phyloP scores from a whole-genome alignment of 2,888 invertebrate species.

The Hemithea aestivaria region DNA sequence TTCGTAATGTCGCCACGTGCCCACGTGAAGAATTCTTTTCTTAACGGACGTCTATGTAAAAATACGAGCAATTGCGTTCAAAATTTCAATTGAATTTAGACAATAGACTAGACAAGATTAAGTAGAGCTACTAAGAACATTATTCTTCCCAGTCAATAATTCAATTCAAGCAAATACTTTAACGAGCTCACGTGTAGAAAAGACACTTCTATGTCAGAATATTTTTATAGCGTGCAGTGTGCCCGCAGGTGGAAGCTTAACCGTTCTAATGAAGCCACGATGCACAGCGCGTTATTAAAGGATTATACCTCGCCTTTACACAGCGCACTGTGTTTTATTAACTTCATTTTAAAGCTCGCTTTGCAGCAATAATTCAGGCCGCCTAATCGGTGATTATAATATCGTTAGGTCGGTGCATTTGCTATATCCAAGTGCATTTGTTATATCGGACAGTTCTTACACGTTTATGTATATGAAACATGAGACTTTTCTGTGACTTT shows the following conservation, averaged over 20 bases:
- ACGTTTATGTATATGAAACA: too few species aligned
- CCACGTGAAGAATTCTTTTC: too few species aligned
- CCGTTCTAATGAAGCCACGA: constrained; percentile 49
- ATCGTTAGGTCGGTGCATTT: constrained; percentile 8
- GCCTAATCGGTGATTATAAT: constrained; percentile 16
- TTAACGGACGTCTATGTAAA: too few species aligned
- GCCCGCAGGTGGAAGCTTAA: constrained; percentile 25
- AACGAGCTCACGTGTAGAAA: not conserved
- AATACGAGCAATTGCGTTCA: too few species aligned
- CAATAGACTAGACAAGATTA: too few species aligned
- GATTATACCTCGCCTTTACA: constrained; percentile 51
- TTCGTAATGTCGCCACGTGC: too few species aligned
- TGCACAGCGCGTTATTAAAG: constrained; percentile 54
- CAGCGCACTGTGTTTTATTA: constrained; percentile 49
- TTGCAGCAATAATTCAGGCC: constrained; percentile 20
- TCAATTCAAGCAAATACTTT: too few species aligned
- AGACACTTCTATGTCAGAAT: constrained; percentile 2
- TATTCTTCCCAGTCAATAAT: too few species aligned
- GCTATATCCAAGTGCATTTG: constrained; percentile 3
- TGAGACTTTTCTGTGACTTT: too few species aligned
- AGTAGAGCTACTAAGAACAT: too few species aligned
- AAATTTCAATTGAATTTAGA: too few species aligned
- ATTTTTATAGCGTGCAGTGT: constrained; percentile 19
- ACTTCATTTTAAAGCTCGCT: constrained; percentile 44
- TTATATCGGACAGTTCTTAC: constrained; percentile 1